Conservation (phyloP, 2,888 invertebrate species). For the Celastrina argiolus region DNA sequence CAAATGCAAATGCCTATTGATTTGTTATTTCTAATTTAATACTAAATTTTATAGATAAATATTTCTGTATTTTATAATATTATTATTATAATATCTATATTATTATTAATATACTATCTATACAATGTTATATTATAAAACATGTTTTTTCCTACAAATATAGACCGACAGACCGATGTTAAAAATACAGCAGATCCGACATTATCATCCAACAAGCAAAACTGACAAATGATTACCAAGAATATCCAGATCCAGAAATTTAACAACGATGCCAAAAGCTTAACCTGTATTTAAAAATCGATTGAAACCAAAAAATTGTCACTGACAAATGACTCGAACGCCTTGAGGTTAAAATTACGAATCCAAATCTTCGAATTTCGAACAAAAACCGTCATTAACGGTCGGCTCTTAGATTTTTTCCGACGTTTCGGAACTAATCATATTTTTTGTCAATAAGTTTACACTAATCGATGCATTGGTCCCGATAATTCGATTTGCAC, state of each 20-base stretch:
- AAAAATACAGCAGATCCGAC: background rate
- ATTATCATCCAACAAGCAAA: background rate
- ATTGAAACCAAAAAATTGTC: conserved; percentile 77
- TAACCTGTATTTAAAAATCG: conserved; percentile 77
- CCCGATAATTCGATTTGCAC: conserved; percentile 74
- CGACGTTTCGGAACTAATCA: conserved; percentile 75
- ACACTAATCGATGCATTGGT: conserved; percentile 71
- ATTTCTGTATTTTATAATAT: too few relatives aligned
- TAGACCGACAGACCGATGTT: too few relatives aligned
- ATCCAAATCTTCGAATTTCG: conserved; percentile 75
- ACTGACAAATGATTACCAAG: conserved; percentile 16
- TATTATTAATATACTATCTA: background rate
- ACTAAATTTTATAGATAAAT: too few relatives aligned
- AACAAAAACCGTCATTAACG: conserved; percentile 76
- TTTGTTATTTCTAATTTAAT: too few relatives aligned
- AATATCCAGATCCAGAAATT: conserved; percentile 18
- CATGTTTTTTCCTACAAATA: too few relatives aligned
- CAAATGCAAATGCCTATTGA: background rate
- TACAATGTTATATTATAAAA: background rate
- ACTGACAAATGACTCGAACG: conserved; percentile 78
- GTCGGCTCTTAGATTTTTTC: conserved; percentile 70
- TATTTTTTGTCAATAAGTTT: conserved; percentile 70
- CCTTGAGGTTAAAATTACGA: conserved; percentile 76
- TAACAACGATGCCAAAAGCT: conserved; percentile 45
- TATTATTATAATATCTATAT: background rate